Evolutionary conservation across 2,888 invertebrate species (phyloP), one percentile per base, ranked within the genome.

Genomic region (Sminthurides aquaticus): DNA sequence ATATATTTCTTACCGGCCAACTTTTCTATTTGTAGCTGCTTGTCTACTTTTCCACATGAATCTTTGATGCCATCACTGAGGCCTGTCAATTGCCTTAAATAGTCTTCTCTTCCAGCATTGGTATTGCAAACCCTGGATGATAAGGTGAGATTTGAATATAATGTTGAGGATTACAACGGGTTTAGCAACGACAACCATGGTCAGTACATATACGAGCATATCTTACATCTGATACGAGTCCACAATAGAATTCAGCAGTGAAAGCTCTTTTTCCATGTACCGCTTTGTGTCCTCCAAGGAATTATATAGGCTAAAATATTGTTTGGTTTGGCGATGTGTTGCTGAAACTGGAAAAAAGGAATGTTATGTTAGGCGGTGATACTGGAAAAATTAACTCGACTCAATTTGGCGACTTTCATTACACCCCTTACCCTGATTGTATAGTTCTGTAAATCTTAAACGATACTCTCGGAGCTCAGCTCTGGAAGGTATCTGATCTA

Each of bases 281-380:
- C 89, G 82, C 79, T 91, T 90, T n/a, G 91, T 91, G 80, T 97
- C 96, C 78, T 93, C 89, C 62, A 97, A 81, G 1, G 94, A 94
- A 79, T 99, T 98, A 80, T 95, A 95, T 68, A 97, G 83, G 49
- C 92, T 93, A 79, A 91, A 98, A 82, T 93, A 96, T 82, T 97
- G 95, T 79, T 97, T 97, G 0, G 97, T 97, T 83, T 98, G 96
- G 78, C 90, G 89, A 78, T 97, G 95, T 76, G 93, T 96, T 28
- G 90, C 89, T 69, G 94, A 89, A 77, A 98, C 94, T 94, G 80
- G 67, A 84, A 79, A 66, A 61, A 70, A 77, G 57, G n/a, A n/a
- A n/a, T n/a, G n/a, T n/a, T n/a, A n/a, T n/a, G 18, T 43, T 43
- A 43, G 18, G 11, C 43, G 18, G 11, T 11, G 18, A 11, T 8